Evolutionary conservation across 2,113 vertebrate species (phyloP).

Genomic region (Coryphaenoides rupestris): DNA sequence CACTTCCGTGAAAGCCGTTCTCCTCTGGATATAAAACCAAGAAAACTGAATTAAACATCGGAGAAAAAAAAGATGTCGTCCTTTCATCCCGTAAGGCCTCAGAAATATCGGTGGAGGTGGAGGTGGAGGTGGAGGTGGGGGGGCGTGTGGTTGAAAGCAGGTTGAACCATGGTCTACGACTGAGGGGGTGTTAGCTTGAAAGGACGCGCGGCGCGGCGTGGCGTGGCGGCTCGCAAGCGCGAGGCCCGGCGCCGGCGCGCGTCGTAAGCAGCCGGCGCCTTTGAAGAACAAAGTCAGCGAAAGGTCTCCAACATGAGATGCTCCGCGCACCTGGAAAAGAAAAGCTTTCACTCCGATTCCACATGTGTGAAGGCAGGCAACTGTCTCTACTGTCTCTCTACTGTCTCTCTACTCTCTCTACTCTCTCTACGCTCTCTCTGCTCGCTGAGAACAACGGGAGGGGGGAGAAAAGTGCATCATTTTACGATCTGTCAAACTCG

Average conservation of each 20-base stretch:
- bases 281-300: conserved; percentile 48
- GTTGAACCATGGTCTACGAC: conserved; percentile 13
- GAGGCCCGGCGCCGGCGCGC: conserved; percentile 28
- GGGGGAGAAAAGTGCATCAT: too few species aligned
- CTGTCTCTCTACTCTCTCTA: neutral
- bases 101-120: neutral
- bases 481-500: too few species aligned
- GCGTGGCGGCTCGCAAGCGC: conserved; percentile 15
- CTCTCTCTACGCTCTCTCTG: neutral
- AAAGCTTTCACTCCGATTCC: neutral
- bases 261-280: conserved; percentile 31
- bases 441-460: too few species aligned
- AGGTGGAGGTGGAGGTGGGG: conserved; percentile 11
- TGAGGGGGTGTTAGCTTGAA: conserved; percentile 32
- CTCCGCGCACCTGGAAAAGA: conserved; percentile 17
- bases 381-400: neutral
- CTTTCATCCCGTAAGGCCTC: neutral
- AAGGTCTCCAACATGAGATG: conserved; percentile 22
- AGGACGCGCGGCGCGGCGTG: conserved; percentile 11
- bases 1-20: too few species aligned
- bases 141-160: too few species aligned
- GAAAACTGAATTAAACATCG: too few species aligned
- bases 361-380: too few species aligned
- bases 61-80: neutral
- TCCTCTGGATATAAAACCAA: too few species aligned